These are phyloP conservation scores for Dermolepida albohirtum DNA, from an alignment of 2,888 invertebrate genomes.

Conservation along the genomic window DNA sequence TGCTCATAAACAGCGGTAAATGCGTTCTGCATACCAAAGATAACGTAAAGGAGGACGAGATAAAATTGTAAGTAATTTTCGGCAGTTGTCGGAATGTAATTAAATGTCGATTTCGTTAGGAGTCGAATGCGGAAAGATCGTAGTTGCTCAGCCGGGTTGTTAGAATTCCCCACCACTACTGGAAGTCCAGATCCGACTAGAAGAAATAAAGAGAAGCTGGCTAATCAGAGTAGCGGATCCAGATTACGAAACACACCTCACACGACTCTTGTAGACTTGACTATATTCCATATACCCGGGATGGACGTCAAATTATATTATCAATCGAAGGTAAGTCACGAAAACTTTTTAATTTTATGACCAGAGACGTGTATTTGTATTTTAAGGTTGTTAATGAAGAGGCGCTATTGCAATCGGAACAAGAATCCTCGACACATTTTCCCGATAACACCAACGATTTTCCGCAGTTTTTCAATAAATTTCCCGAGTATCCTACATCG, in stretches of 20 bases:
- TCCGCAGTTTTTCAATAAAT: slow-evolving; percentile 38
- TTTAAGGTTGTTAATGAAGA: slow-evolving; percentile 44
- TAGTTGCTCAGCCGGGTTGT: slow-evolving; percentile 63
- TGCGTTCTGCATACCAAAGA: slow-evolving; percentile 96
- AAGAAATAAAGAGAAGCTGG: slow-evolving; percentile 62
- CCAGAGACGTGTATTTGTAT: not conserved
- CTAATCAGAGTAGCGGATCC: slow-evolving; percentile 57
- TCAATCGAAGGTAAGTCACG: slow-evolving; percentile 59
- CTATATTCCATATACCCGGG: slow-evolving; percentile 91
- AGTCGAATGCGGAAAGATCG: slow-evolving; percentile 80
- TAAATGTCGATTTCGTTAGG: slow-evolving; percentile 47
- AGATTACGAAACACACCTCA: slow-evolving; percentile 62
- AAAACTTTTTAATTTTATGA: not conserved
- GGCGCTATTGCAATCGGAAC: slow-evolving; percentile 44
- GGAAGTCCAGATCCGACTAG: slow-evolving; percentile 63
- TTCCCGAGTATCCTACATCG: slow-evolving; percentile 40
- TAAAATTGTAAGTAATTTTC: slow-evolving; percentile 65
- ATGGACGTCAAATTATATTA: slow-evolving; percentile 76
- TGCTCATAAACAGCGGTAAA: slow-evolving; percentile 95
- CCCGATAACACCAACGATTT: slow-evolving; percentile 35
- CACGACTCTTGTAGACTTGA: slow-evolving; percentile 75
- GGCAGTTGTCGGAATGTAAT: not conserved
- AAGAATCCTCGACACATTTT: slow-evolving; percentile 43
- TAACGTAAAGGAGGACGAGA: slow-evolving; percentile 74
- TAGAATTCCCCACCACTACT: slow-evolving; percentile 59